phyloP scores from a whole-genome alignment of 92 coral and sea anemone species.

The Porites cylindrica region DNA sequence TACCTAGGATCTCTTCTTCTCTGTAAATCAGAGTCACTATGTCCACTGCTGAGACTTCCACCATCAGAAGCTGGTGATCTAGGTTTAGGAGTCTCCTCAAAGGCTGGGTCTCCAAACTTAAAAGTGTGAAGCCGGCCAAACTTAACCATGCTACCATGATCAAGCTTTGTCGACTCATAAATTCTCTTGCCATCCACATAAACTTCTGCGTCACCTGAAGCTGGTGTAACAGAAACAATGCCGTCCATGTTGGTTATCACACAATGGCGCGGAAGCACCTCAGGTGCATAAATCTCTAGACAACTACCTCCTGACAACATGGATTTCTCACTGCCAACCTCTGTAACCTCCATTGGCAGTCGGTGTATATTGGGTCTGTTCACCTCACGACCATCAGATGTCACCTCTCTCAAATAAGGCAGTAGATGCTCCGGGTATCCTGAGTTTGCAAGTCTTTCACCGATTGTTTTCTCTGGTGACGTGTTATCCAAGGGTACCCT shows the following conservation, averaged over 20 bases:
- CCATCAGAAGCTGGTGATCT: constrained; percentile 71
- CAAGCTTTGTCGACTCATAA: constrained; percentile 82
- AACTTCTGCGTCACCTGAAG: constrained; percentile 88
- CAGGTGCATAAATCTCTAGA: constrained; percentile 73
- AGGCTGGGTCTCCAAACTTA: constrained; percentile 86
- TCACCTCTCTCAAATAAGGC: constrained; percentile 78
- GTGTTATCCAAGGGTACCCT: constrained; percentile 78
- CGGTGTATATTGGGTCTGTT: constrained; percentile 68
- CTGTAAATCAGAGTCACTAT: constrained; percentile 67
- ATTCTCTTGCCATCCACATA: constrained; percentile 78
- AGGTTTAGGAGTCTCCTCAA: constrained; percentile 64
- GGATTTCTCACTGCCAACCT: constrained; percentile 89
- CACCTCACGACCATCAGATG: constrained; percentile 80
- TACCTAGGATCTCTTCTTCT: constrained; percentile 45
- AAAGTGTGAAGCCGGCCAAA: constrained; percentile 76
- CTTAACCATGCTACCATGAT: constrained; percentile 78
- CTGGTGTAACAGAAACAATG: constrained; percentile 76
- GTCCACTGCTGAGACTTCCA: constrained; percentile 68
- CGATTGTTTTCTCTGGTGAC: constrained; percentile 60
- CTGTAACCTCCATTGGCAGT: constrained; percentile 88
- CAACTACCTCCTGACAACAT: constrained; percentile 77
- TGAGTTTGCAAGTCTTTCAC: constrained; percentile 74
- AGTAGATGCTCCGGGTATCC: constrained; percentile 77
- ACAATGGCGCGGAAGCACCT: constrained; percentile 86
- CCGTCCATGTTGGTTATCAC: constrained; percentile 91